Conservation (phyloP, 2,113 vertebrate species). For the Phoenicopterus ruber region DNA sequence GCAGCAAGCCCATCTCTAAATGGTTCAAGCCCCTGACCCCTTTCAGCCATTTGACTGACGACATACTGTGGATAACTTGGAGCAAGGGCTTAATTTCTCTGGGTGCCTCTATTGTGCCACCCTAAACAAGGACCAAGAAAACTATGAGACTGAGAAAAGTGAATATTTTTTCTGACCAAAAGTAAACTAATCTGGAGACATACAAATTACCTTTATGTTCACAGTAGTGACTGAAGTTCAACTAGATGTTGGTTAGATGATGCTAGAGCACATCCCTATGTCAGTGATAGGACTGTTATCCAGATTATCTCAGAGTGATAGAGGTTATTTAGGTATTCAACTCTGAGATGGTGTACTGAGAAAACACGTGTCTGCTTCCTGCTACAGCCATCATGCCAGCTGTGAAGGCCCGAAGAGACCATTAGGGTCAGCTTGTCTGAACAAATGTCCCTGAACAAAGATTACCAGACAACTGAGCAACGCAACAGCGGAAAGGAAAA, state of each 20-base stretch:
- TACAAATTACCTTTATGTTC: not conserved
- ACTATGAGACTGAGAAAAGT: not conserved
- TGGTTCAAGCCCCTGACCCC: not conserved
- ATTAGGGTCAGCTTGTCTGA: not conserved
- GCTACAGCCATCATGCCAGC: not conserved
- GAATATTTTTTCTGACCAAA: not conserved
- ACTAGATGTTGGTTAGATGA: not conserved
- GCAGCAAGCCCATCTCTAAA: not conserved
- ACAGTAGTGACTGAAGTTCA: not conserved
- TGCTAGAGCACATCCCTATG: not conserved
- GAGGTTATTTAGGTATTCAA: not conserved
- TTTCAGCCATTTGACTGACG: not conserved
- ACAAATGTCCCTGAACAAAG: not conserved
- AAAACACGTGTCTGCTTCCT: not conserved
- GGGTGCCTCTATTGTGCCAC: not conserved
- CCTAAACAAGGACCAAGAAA: not conserved
- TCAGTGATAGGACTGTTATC: not conserved
- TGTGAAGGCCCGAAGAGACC: not conserved
- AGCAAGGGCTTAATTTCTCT: not conserved
- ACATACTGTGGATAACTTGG: not conserved
- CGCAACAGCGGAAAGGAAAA: not conserved
- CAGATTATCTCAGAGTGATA: no score
- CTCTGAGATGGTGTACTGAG: not conserved
- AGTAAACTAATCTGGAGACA: not conserved
- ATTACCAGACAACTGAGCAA: not conserved